These are phyloP conservation scores for Monodelphis domestica DNA, from an alignment of 2,797 vertebrate genomes.

Conservation along the genomic window DNA sequence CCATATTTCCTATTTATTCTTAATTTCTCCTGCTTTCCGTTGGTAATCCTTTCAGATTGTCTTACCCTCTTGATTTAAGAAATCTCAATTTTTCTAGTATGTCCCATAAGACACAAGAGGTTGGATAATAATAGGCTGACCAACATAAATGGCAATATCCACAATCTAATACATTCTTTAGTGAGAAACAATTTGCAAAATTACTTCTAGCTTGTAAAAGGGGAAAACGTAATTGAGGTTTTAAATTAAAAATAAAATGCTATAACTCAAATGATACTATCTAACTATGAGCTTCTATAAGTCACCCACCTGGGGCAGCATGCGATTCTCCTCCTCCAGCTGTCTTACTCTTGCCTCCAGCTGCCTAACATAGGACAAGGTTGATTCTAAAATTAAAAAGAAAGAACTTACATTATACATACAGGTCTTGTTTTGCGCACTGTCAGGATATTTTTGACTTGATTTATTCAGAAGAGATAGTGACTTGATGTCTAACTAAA, in stretches of 20 bases:
- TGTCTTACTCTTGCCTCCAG: slow-evolving; percentile 91
- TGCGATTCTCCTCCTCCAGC: slow-evolving; percentile 90
- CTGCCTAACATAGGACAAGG: slow-evolving; percentile 91
- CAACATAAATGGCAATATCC: slow-evolving; percentile 50
- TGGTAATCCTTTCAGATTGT: slow-evolving; percentile 17
- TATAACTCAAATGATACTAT: slow-evolving; percentile 70
- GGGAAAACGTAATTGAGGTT: slow-evolving; percentile 56
- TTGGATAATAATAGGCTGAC: slow-evolving; percentile 35
- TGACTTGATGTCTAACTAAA: slow-evolving; percentile 43
- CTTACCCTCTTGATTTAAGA: slow-evolving; percentile 36
- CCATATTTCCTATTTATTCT: slow-evolving; percentile 27
- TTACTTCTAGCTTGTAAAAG: slow-evolving; percentile 59
- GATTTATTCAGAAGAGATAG: slow-evolving; percentile 57
- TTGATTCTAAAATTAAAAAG: slow-evolving; percentile 90
- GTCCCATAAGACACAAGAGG: slow-evolving; percentile 20
- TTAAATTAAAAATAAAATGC: slow-evolving; percentile 65
- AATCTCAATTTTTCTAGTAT: slow-evolving; percentile 7
- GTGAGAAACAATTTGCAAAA: slow-evolving; percentile 67
- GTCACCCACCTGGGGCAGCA: slow-evolving; percentile 90
- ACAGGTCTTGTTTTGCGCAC: slow-evolving; percentile 76
- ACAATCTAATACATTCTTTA: slow-evolving; percentile 43
- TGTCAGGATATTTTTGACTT: slow-evolving; percentile 65
- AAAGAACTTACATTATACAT: slow-evolving; percentile 86
- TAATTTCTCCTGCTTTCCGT: not conserved
- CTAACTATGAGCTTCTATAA: slow-evolving; percentile 82